Percentiles rank a stretch among this genome's conserved stretches.
Evolutionary conservation across 1,140 invertebrate genomes (phyloP).

Genomic region (Trichogramma pretiosum): DNA sequence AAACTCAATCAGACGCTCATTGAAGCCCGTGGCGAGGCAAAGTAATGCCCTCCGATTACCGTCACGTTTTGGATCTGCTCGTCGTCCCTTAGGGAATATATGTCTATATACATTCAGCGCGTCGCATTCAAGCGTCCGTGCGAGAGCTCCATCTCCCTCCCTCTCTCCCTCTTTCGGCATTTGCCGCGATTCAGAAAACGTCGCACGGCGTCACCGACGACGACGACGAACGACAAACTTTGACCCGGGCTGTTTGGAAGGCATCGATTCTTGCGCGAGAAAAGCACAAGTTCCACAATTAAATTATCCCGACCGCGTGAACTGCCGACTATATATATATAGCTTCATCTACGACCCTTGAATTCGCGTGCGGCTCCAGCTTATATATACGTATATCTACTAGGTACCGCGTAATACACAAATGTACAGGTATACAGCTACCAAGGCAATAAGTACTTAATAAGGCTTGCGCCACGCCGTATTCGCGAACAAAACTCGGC

Average conservation of each 20-base stretch:
- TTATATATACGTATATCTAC: too few relatives aligned
- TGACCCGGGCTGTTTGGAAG: too few relatives aligned
- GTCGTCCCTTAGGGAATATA: too few relatives aligned
- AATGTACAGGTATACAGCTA: too few relatives aligned
- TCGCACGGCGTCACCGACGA: neutral
- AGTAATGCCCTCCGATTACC: slow-evolving; percentile 13
- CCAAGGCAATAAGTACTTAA: slow-evolving; percentile 17
- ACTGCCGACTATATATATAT: neutral
- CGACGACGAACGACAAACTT: too few relatives aligned
- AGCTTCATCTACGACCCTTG: too few relatives aligned
- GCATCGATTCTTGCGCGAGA: too few relatives aligned
- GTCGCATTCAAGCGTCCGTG: neutral
- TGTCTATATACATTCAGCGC: too few relatives aligned
- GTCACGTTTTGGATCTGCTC: neutral
- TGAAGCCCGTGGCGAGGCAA: slow-evolving; percentile 5
- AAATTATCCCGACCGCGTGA: slow-evolving; percentile 7
- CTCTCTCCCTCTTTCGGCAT: neutral
- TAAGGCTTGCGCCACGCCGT: slow-evolving; percentile 1
- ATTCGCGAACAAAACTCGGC: neutral
- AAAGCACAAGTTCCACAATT: slow-evolving; percentile 12
- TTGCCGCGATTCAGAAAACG: slow-evolving; percentile 14
- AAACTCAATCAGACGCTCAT: slow-evolving; percentile 20
- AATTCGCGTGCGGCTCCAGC: too few relatives aligned
- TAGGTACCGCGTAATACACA: too few relatives aligned
- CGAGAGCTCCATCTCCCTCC: neutral